Base-by-base conservation (phyloP, 2,888 invertebrate species). In the Ptycholaimellus sp. region DNA sequence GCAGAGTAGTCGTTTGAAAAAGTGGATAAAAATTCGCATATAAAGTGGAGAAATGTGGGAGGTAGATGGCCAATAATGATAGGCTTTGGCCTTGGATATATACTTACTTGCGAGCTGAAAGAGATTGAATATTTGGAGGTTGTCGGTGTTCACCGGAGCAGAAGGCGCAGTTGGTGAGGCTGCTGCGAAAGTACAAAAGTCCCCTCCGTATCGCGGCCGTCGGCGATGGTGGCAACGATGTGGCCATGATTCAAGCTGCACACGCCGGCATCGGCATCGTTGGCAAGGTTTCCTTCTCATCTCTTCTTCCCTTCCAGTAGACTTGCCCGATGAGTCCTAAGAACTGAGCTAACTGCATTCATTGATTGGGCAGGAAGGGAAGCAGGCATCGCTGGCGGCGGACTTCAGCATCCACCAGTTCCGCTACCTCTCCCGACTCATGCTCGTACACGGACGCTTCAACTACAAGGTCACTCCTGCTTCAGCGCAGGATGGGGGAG, bases 191-290 rank as follows among this genome's bases (percentile, higher is more conserved):
- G 27, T 37, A 38, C 30, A 38, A 18, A 6, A 60, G 62, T 3
- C 60, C 59, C 11, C 64, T 66, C 30, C 78, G 81, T 1, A 69
- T 74, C 30, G 82, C 82, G 0, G 81, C 85, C 0, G 77, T 87
- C 30, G 87, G 85, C 0, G 87, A 87, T 54, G 87, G 87, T 1
- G 87, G 83, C 28, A 87, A 87, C 59, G 87, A 87, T 59, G 83
- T 87, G 28, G 80, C 82, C 30, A 87, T 87, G 87, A 85, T 87
- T 51, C 81, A 82, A 53, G 82, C 81, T 59, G 85, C 85, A 0
- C 80, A 85, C 51, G 75, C 85, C 7, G 85, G 85, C 36, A 66
- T 81, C 39, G 80, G 80, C 41, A 69, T 52, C 33, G 37, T 28
- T 13, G 44, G 39, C 18, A 43, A 44, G 34, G 44, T 40, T 14